Conservation (phyloP, 37 sponge, comb jelly and placozoan genomes). For the Halichondria panicea region DNA sequence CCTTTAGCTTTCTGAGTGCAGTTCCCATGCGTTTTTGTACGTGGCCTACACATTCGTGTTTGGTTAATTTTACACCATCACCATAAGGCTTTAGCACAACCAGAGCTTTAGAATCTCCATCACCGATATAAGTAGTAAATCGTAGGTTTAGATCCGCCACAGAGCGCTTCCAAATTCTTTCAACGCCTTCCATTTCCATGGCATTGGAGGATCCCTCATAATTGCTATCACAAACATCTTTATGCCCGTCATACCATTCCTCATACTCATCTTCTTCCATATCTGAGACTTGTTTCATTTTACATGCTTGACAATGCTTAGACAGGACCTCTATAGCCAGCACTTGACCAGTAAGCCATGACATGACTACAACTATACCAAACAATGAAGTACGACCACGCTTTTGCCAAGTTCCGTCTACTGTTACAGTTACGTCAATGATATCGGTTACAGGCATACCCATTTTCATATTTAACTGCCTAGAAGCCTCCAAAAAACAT, state of each 20-base stretch:
- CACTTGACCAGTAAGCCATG: constrained; percentile 2
- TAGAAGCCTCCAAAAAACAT: background rate
- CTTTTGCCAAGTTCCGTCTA: background rate
- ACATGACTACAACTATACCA: background rate
- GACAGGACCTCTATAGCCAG: background rate
- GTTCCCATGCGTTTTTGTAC: constrained; percentile 4
- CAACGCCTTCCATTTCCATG: background rate
- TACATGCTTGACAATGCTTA: background rate
- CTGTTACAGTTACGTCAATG: background rate
- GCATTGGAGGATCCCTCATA: background rate
- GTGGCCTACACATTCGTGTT: constrained; percentile 10
- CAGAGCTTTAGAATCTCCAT: background rate
- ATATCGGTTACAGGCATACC: background rate
- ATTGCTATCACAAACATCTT: background rate
- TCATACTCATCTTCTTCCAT: no score
- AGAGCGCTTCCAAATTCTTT: background rate
- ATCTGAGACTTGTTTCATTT: background rate
- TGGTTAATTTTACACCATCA: background rate
- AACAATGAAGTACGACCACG: background rate
- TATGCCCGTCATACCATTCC: no score
- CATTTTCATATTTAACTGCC: no score
- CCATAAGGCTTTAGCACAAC: constrained; percentile 2
- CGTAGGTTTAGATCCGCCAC: background rate
- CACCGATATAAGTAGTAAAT: constrained; percentile 5
- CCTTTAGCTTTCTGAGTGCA: constrained; percentile 3